These are phyloP conservation scores for Colossoma macropomum DNA, from an alignment of 2,113 vertebrate genomes.

Conservation along the genomic window DNA sequence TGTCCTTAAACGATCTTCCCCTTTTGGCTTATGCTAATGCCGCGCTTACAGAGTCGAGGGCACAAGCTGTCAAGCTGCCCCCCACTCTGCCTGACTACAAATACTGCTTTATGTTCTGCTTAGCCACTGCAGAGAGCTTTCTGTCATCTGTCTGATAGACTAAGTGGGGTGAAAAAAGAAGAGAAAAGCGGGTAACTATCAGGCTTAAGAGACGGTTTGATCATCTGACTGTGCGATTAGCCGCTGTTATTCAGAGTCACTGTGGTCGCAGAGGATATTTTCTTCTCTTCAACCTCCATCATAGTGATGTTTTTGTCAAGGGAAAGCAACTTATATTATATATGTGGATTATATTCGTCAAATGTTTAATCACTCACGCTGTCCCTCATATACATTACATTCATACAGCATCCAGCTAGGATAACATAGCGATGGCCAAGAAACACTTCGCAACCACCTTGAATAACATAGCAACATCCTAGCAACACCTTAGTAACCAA, in stretches of 20 bases:
- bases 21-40: conserved; percentile 38
- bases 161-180: too few species aligned
- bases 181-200: not conserved
- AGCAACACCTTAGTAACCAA: too few species aligned
- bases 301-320: too few species aligned
- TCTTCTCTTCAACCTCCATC: not conserved
- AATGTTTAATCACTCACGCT: too few species aligned
- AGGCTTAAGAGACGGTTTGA: not conserved
- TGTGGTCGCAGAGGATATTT: not conserved
- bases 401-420: too few species aligned
- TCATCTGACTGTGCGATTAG: not conserved
- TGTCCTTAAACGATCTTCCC: conserved; percentile 20
- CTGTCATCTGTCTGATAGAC: not conserved
- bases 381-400: too few species aligned
- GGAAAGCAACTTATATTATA: too few species aligned
- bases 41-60: not conserved
- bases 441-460: too few species aligned
- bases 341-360: too few species aligned
- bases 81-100: not conserved
- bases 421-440: too few species aligned
- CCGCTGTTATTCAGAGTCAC: not conserved
- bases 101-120: not conserved
- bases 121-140: not conserved
- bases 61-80: not conserved
- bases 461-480: too few species aligned